Conservation (phyloP, 1,140 invertebrate genomes). For the Meteorus sp. region DNA sequence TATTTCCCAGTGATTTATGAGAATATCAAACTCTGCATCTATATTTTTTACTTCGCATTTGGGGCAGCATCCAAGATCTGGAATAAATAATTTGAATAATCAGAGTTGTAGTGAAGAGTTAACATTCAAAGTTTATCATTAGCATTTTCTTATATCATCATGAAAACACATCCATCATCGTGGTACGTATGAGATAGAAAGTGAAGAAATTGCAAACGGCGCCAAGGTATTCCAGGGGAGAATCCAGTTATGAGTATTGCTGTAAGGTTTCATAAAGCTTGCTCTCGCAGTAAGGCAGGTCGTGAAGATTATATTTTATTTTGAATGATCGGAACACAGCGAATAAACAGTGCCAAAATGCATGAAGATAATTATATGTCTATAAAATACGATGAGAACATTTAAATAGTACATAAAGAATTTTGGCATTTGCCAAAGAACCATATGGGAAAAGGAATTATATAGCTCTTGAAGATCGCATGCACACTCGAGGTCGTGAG, state of each 20-base stretch:
- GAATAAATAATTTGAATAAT: too few species aligned
- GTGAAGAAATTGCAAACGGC: neutral
- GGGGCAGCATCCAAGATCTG: too few species aligned
- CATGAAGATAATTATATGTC: neutral
- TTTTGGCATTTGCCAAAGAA: constrained; percentile 22
- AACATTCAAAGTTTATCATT: neutral
- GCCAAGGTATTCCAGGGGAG: too few species aligned
- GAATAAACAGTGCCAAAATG: too few species aligned
- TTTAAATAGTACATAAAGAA: neutral
- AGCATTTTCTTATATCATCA: neutral
- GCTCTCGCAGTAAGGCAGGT: neutral
- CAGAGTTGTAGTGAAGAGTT: too few species aligned
- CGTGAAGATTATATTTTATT: neutral
- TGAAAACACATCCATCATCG: neutral
- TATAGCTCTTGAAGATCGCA: constrained; percentile 32
- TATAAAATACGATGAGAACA: neutral
- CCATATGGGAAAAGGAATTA: constrained; percentile 26
- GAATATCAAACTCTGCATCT: too few species aligned
- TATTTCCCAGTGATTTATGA: too few species aligned
- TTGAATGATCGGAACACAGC: neutral
- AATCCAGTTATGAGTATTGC: too few species aligned
- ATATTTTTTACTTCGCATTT: too few species aligned
- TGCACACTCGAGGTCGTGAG: constrained; percentile 35
- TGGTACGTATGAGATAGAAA: neutral
- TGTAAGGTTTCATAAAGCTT: too few species aligned